Evolutionary conservation across 35 echinoderm and acorn worm species (phyloP), one percentile per base, ranked within the genome.

Genomic region (Lytechinus variegatus): DNA sequence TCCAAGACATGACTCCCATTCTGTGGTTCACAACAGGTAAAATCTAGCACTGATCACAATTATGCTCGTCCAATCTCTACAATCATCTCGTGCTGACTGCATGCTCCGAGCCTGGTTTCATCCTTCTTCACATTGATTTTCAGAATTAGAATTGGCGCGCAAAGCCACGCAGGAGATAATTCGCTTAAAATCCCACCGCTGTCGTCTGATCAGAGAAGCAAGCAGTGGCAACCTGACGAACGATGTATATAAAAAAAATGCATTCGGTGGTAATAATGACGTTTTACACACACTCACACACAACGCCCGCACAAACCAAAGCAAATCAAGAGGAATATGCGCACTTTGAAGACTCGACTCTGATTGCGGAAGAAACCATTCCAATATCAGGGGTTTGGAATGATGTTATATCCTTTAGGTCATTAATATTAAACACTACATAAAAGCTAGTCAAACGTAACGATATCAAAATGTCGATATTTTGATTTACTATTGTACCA

Each of bases 301-400:
- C 33, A 44, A 44, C 33, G 16, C 66, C 4, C 66, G 14, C 16
- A 19, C 66, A 79, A 14, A 79, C 66, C 16, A 7, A 24, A 16
- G 66, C 66, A 79, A 9, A 58, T 88, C 4, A 9, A 90, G 88
- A 44, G 9, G n/a, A n/a, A 33, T 44, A 13, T 9, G 28, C 88
- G 52, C n/a, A 90, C 88, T 52, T 12, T 54, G 52, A 90, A 90
- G 16, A 28, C 29, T 28, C 27, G 28, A 10, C 88, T 54, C 27
- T 90, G 88, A 90, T 90, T 90, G 88, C 88, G 88, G 88, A 90
- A 90, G 88, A 44, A 90, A 90, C 88, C 88, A 90, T 90, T 90
- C 52, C 27, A 8, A 52, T 4, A 13, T 54, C 28, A 90, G 88
- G 88, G 88, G 88, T 14, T 27, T 79, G 19, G 24, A 5, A 79